Base-by-base conservation (phyloP, 2,888 invertebrate genomes). In the Cepaea hortensis region DNA sequence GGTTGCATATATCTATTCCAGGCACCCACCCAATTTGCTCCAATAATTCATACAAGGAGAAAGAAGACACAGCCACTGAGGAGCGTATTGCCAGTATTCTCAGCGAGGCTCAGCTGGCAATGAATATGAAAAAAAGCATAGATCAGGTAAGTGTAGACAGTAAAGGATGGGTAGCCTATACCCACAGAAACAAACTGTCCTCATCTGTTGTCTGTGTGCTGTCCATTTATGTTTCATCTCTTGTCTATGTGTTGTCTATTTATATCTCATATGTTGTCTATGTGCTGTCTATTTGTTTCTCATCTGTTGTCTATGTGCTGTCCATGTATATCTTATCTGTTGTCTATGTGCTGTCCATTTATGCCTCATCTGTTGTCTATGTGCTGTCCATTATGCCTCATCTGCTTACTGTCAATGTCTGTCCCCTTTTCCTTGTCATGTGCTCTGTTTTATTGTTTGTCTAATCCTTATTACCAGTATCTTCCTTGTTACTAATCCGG, bases 31-130 rank as follows among this genome's bases (percentile, higher is more conserved):
- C 93, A 35, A 87, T 94, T 75, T 90, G 93, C 81, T 90, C 93
- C 68, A 91, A 90, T 83, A 90, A 91, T 83, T 91, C 94, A 68
- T 91, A 90, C 85, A 90, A 91, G 72, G 90, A 91, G 70, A 91
- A 91, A 62, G 94, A 94, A 81, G 93, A 93, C 84, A 88, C 91
- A 15, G 93, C 90, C 91, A 97, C 97, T 55, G 98, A 99, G 93
- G 98, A 99, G 93, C 96, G 98, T 89, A 96, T 99, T 90, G 97
- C 97, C 81, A 98, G 98, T 95, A 98, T 99, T 94, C 96, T 99
- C 87, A 97, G 96, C 93, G 98, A 99, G 93, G 98, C 98, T 48
- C 97, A 97, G 84, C 97, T 97, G 92, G 96, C 98, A 93, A 97
- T 98, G 96, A 93, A 93, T 85, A 89, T 90, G 88, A 92, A 94